These are phyloP conservation scores for Noctuana brunneofusca DNA, from an alignment of 2,888 invertebrate species.

Conservation along the genomic window DNA sequence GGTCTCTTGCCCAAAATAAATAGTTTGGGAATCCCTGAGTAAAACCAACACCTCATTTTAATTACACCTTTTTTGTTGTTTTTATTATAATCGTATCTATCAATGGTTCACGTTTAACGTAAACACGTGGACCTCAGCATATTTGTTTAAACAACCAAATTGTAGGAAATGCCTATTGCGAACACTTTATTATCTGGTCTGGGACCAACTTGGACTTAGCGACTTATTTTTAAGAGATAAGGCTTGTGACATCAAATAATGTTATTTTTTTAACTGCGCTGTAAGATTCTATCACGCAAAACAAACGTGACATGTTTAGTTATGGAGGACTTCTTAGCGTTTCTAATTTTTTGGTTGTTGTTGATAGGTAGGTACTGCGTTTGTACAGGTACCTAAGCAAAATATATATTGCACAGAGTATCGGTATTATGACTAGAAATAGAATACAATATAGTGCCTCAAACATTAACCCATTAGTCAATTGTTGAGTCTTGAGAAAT, in stretches of 20 bases:
- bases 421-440: too few relatives aligned
- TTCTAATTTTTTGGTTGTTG: conserved; percentile 15
- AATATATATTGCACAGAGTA: too few relatives aligned
- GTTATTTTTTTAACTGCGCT: conserved; percentile 9
- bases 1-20: too few relatives aligned
- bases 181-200: neutral
- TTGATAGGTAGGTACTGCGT: too few relatives aligned
- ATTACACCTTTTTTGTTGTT: too few relatives aligned
- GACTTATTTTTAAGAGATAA: neutral
- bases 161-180: neutral
- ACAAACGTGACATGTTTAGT: conserved; percentile 15
- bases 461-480: too few relatives aligned
- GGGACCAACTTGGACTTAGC: neutral
- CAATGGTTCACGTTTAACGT: conserved; percentile 2
- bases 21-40: too few relatives aligned
- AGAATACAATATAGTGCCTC: too few relatives aligned
- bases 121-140: neutral
- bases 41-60: too few relatives aligned
- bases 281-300: conserved; percentile 18
- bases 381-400: too few relatives aligned
- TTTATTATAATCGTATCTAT: neutral
- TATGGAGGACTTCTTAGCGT: neutral
- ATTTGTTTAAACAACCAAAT: neutral
- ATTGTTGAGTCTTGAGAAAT: neutral
- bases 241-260: neutral